Evolutionary conservation across 2,888 invertebrate species (phyloP).

Genomic region (Tetragonula carbonaria): DNA sequence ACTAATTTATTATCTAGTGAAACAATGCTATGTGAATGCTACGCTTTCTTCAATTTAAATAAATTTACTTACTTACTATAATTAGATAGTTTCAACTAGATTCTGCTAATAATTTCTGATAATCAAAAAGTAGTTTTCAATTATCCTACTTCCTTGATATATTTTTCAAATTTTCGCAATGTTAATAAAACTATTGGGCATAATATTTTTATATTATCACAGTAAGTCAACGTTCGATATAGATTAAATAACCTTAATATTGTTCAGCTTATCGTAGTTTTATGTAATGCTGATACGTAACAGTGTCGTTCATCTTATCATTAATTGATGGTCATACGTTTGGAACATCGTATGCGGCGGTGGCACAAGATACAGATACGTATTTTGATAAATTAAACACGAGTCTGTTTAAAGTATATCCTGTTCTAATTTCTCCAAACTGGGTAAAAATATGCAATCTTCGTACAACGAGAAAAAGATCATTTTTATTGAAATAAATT

Average conservation of each 20-base stretch:
- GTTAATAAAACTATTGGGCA: slow-evolving; percentile 17
- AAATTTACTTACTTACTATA: not conserved
- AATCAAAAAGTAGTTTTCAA: not conserved
- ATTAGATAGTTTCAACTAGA: not conserved
- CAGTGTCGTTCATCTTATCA: slow-evolving; percentile 18
- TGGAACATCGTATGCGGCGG: not conserved
- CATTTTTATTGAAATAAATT: not conserved
- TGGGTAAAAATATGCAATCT: slow-evolving; percentile 30
- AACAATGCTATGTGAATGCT: not conserved
- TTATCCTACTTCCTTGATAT: not conserved
- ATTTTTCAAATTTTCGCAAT: slow-evolving; percentile 5
- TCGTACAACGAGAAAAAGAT: not conserved
- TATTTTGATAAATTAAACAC: slow-evolving; percentile 23
- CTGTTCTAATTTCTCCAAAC: slow-evolving; percentile 35
- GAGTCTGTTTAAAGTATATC: slow-evolving; percentile 29
- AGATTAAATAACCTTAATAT: slow-evolving; percentile 4
- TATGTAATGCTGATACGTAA: not conserved
- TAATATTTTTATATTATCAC: not conserved
- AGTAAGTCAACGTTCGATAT: not conserved
- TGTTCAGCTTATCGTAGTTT: not conserved
- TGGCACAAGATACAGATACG: not conserved
- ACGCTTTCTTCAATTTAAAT: not conserved
- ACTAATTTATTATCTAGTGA: too few species aligned
- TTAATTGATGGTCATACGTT: not conserved
- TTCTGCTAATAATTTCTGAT: not conserved